Conservation (phyloP, 2,113 vertebrate species). For the Prinia subflava region DNA sequence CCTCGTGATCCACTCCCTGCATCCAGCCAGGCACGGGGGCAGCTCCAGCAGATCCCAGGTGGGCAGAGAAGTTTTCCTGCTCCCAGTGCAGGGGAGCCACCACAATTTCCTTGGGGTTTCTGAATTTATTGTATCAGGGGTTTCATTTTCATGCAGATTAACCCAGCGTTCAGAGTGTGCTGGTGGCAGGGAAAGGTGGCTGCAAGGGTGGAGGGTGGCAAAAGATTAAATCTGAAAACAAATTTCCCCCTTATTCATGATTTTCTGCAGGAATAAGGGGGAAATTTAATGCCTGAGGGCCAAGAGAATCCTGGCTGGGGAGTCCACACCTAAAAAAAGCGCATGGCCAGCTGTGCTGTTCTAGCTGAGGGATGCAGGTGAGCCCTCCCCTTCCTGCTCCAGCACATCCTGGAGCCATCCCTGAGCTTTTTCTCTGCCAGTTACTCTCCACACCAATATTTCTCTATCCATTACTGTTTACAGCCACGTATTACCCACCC, state of each 20-base stretch:
- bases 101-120: background rate
- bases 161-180: accelerated
- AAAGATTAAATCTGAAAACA: too few relatives aligned
- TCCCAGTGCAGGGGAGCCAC: background rate
- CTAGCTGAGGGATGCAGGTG: too few relatives aligned
- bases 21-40: background rate
- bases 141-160: background rate
- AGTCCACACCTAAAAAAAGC: accelerated
- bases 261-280: background rate
- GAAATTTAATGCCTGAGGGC: background rate
- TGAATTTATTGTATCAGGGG: background rate
- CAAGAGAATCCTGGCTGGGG: too few relatives aligned
- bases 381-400: background rate
- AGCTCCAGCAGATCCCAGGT: background rate
- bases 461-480: background rate
- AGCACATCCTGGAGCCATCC: background rate
- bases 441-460: background rate
- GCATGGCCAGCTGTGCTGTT: background rate
- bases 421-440: background rate
- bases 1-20: background rate
- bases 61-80: background rate
- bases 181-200: background rate
- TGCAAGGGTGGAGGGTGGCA: background rate
- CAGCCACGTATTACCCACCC: background rate
- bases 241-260: too few relatives aligned